phyloP scores from a whole-genome alignment of 2,888 invertebrate genomes.

The Alitta virens region DNA sequence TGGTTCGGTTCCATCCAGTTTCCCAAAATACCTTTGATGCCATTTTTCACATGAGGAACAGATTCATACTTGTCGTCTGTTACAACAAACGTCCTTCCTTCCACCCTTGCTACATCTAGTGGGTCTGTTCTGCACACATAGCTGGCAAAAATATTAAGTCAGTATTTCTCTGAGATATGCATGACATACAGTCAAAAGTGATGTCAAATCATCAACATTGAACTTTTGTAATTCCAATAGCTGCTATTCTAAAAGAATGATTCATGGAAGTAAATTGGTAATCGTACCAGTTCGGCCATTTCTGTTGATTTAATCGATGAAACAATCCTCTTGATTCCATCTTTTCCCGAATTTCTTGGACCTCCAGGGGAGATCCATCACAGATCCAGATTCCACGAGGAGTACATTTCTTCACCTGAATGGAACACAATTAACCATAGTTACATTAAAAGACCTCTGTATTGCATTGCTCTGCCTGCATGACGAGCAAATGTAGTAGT shows the following conservation, averaged over 20 bases:
- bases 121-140: conserved; percentile 37
- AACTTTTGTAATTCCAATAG: no score
- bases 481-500: no score
- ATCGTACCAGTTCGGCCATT: no score
- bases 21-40: conserved; percentile 32
- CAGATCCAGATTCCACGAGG: conserved; percentile 45
- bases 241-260: no score
- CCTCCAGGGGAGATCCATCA: conserved; percentile 52
- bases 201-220: no score
- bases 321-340: conserved; percentile 73
- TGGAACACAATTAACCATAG: not conserved
- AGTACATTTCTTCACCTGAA: conserved; percentile 37
- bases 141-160: conserved; percentile 17
- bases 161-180: no score
- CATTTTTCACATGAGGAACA: conserved; percentile 29
- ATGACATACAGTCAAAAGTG: no score
- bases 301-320: not conserved
- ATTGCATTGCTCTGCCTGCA: no score
- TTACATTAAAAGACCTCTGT: no score
- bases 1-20: conserved; percentile 35
- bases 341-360: conserved; percentile 46
- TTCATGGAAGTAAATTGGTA: no score
- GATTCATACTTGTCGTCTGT: conserved; percentile 30
- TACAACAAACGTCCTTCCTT: conserved; percentile 36
- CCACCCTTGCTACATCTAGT: conserved; percentile 39